phyloP scores from a whole-genome alignment of 2,113 vertebrate species.

The Triplophysa siluroides region DNA sequence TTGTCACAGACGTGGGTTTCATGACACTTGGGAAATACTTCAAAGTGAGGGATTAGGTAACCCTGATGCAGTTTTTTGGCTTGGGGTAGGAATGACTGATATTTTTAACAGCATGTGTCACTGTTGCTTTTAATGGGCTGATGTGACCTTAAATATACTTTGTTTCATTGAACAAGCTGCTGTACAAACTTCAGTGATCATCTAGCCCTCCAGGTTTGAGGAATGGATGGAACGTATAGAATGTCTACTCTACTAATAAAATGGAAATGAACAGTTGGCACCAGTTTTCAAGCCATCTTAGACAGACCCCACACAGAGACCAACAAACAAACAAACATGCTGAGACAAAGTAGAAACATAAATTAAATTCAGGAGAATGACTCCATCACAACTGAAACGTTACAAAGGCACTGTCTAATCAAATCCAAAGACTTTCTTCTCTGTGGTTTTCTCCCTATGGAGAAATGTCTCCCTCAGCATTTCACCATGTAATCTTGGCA shows the following conservation, averaged over 20 bases:
- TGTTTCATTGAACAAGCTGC: neutral
- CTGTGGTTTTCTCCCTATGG: slow-evolving; percentile 31
- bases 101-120: slow-evolving; percentile 3
- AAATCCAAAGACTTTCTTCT: slow-evolving; percentile 59
- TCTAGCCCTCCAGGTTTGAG: neutral
- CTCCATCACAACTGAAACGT: slow-evolving; percentile 55
- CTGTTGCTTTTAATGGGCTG: neutral
- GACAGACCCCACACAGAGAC: neutral
- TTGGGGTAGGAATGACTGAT: neutral
- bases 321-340: neutral
- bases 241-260: neutral
- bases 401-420: slow-evolving; percentile 55
- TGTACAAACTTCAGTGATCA: neutral
- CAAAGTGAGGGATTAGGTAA: neutral
- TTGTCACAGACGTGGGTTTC: slow-evolving; percentile 8
- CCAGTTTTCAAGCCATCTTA: neutral
- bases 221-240: too few relatives aligned
- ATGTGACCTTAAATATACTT: neutral
- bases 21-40: neutral
- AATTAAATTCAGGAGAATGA: neutral
- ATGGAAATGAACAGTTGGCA: neutral
- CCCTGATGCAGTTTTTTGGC: neutral
- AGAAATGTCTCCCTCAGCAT: slow-evolving; percentile 56
- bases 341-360: neutral
- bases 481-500: slow-evolving; percentile 41